Percentiles rank a stretch among this genome's conserved stretches.
Evolutionary conservation across 2,888 invertebrate genomes (phyloP).

Genomic region (Lasioglossum marginatum): DNA sequence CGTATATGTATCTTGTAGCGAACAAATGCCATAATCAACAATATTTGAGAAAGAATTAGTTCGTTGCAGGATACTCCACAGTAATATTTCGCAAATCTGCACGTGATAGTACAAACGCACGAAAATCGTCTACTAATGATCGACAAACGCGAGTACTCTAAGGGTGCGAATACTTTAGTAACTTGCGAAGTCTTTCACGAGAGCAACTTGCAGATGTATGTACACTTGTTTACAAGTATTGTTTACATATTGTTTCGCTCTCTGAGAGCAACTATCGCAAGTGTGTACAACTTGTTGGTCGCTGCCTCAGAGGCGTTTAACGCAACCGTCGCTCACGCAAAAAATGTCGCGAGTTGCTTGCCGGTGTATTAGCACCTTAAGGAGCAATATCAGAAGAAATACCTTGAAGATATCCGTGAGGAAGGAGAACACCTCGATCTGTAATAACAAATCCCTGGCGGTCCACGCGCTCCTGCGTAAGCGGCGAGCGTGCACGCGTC

Average conservation of each 20-base stretch:
- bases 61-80: no score
- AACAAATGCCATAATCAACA: no score
- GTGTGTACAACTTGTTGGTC: background rate
- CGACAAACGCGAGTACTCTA: background rate
- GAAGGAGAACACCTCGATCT: constrained; percentile 29
- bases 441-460: constrained; percentile 15
- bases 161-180: background rate
- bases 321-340: no score
- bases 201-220: background rate
- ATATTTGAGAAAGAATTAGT: no score
- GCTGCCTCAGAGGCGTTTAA: background rate
- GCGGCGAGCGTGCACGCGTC: constrained; percentile 33
- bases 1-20: no score
- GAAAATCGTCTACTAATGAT: no score
- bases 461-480: constrained; percentile 4
- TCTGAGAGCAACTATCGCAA: background rate
- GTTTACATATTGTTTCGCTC: background rate
- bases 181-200: background rate
- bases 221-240: background rate
- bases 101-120: no score
- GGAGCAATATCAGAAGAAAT: background rate
- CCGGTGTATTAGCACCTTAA: background rate
- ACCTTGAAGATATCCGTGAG: constrained; percentile 23
- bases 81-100: no score
- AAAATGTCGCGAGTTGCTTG: background rate